phyloP scores from a whole-genome alignment of 2,797 vertebrate genomes.

The Pithecia hirsuta region DNA sequence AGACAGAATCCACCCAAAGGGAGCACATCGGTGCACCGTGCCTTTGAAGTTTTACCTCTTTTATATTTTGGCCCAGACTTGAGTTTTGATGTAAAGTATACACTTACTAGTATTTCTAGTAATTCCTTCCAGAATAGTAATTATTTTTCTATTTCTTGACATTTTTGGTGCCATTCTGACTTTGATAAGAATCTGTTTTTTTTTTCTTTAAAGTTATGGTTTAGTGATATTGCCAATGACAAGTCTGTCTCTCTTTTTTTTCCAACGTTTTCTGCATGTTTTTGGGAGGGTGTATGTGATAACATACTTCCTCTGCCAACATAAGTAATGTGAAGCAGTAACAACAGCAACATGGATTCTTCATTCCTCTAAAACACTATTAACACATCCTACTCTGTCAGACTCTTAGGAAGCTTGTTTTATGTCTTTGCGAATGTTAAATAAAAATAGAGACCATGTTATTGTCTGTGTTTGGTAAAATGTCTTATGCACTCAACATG shows the following conservation, averaged over 20 bases:
- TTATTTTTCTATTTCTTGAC: not conserved
- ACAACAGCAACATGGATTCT: not conserved
- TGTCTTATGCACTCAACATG: not conserved
- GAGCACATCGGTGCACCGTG: not conserved
- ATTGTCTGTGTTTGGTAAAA: conserved; percentile 16
- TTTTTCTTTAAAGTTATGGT: not conserved
- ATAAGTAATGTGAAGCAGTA: fast-evolving
- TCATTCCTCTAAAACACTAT: not conserved
- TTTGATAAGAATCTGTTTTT: not conserved
- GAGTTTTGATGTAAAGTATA: not conserved
- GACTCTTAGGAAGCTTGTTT: not conserved
- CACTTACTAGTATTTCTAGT: not conserved
- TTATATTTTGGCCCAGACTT: not conserved
- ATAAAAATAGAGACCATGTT: conserved; percentile 32
- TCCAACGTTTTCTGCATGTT: not conserved
- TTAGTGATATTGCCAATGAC: not conserved
- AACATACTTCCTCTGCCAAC: not conserved
- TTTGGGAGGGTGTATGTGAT: not conserved
- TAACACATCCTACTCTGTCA: not conserved
- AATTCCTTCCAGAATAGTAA: fast-evolving
- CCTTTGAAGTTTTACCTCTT: not conserved
- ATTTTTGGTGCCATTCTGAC: not conserved
- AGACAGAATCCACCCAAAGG: not conserved
- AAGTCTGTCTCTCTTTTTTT: too few relatives aligned
- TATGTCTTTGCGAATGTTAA: not conserved